phyloP scores from a whole-genome alignment of 2,888 invertebrate species.

The Pecten maximus region DNA sequence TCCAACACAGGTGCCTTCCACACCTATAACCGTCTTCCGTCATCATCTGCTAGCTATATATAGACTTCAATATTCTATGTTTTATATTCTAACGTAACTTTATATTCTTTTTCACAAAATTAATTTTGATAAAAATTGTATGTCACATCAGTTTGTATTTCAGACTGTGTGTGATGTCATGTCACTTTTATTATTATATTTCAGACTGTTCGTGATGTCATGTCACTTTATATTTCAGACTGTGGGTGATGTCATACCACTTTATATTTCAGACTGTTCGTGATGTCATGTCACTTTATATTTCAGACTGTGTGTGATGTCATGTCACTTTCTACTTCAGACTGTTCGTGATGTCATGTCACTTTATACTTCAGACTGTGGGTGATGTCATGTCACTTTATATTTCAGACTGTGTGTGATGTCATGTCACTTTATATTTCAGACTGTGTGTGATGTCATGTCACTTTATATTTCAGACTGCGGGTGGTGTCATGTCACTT shows the following conservation, averaged over 20 bases:
- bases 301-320: not conserved
- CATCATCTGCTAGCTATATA: too few species aligned
- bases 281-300: constrained; percentile 92
- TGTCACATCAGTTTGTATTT: not conserved
- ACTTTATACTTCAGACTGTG: too few species aligned
- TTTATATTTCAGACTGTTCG: constrained; percentile 86
- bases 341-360: constrained; percentile 96
- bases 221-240: constrained; percentile 85
- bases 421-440: too few species aligned
- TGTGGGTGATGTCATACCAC: not conserved
- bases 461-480: too few species aligned
- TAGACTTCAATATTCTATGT: too few species aligned
- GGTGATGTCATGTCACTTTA: too few species aligned
- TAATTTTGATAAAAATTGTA: not conserved
- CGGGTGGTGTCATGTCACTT: too few species aligned
- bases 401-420: too few species aligned
- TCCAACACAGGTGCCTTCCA: too few species aligned
- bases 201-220: constrained; percentile 92
- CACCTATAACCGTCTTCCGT: too few species aligned
- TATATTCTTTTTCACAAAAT: not conserved
- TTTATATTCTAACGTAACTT: too few species aligned
- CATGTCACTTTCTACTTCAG: constrained; percentile 60
- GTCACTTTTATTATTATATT: constrained; percentile 14
- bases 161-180: not conserved
- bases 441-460: too few species aligned